Evolutionary conservation across 2,797 vertebrate genomes (phyloP).

Genomic region (Coccyzus lansbergi): DNA sequence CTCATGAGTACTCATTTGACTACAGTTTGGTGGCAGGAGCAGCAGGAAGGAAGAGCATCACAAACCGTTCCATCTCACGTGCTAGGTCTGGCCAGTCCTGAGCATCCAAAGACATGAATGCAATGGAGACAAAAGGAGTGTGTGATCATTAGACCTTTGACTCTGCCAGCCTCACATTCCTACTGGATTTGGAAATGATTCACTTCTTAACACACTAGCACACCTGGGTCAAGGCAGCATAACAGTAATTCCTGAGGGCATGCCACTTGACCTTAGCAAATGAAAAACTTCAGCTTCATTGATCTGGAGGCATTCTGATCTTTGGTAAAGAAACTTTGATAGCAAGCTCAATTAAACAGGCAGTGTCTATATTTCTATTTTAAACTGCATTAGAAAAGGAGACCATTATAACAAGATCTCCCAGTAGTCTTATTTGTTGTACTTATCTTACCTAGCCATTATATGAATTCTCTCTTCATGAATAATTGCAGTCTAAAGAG

Average conservation of each 20-base stretch:
- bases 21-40: background rate
- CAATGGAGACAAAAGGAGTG: background rate
- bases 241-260: background rate
- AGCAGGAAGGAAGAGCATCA: background rate
- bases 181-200: rapidly evolving
- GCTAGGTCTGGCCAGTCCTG: background rate
- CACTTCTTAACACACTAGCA: background rate
- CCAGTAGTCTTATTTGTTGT: background rate
- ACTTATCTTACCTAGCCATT: background rate
- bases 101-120: background rate
- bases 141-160: background rate
- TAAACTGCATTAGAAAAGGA: background rate
- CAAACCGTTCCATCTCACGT: background rate
- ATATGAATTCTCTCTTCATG: background rate
- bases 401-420: background rate
- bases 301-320: background rate
- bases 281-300: background rate
- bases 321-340: background rate
- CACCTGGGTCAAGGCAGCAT: background rate
- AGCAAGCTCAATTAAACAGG: background rate
- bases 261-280: background rate
- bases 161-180: background rate
- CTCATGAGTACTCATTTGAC: background rate
- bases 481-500: background rate
- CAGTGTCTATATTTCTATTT: background rate